A percentile compares a stretch with the other conserved stretches of the same genome.
phyloP scores from a whole-genome alignment of 2,797 vertebrate genomes.

The Semotilus atromaculatus region DNA sequence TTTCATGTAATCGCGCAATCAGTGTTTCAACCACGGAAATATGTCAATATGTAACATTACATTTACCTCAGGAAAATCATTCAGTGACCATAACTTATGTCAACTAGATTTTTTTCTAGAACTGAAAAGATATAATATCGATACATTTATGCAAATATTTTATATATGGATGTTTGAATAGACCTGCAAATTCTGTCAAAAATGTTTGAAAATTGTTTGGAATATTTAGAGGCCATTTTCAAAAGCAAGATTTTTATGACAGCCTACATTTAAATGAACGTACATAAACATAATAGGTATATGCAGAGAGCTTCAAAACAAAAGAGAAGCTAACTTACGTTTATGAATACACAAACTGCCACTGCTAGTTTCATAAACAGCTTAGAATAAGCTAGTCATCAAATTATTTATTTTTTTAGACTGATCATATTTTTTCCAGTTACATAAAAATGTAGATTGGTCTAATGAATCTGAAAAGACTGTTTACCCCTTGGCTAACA shows the following conservation, averaged over 20 bases:
- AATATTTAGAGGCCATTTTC: neutral
- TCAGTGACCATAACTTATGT: neutral
- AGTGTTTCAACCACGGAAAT: neutral
- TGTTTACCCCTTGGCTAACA: neutral
- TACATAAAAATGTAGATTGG: neutral
- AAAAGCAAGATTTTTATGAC: neutral
- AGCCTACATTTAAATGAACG: neutral
- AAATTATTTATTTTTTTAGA: neutral
- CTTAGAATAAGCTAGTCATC: neutral
- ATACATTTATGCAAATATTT: neutral
- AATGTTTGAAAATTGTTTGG: neutral
- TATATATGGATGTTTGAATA: neutral
- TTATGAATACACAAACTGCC: neutral
- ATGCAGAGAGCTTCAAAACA: neutral
- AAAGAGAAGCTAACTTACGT: neutral
- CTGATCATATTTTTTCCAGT: neutral
- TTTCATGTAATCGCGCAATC: neutral
- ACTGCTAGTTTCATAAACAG: neutral
- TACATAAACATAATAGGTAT: neutral
- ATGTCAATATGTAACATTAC: neutral
- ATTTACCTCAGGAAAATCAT: neutral
- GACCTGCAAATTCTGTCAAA: neutral
- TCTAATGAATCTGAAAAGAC: neutral
- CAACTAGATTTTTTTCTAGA: too few species aligned
- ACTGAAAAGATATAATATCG: neutral